phyloP scores from a whole-genome alignment of 2,888 invertebrate species.

The Gibbula magus region DNA sequence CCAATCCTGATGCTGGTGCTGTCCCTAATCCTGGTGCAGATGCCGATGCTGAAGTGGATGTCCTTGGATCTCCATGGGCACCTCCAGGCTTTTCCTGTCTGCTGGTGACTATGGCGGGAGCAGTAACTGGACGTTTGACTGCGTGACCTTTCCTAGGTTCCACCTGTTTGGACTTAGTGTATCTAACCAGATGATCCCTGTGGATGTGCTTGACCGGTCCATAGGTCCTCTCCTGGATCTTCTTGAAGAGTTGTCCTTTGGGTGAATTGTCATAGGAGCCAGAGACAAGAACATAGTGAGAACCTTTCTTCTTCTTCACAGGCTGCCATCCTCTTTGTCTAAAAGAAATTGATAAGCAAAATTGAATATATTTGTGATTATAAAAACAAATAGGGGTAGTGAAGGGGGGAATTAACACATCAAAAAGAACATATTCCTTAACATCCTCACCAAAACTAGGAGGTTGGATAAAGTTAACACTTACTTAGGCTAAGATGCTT shows the following conservation, averaged over 20 bases:
- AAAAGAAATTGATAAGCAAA: not conserved
- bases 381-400: no score
- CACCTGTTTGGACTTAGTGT: conserved; percentile 44
- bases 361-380: no score
- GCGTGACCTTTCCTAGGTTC: not conserved
- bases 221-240: conserved; percentile 46
- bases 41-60: not conserved
- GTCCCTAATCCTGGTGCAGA: not conserved
- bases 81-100: not conserved
- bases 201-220: conserved; percentile 48
- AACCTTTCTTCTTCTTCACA: conserved; percentile 50
- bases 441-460: no score
- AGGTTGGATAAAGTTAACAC: no score
- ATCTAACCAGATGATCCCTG: conserved; percentile 50
- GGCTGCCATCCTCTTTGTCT: conserved; percentile 66
- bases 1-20: not conserved
- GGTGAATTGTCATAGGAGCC: conserved; percentile 51
- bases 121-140: conserved; percentile 48
- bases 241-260: conserved; percentile 49
- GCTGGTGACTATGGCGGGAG: conserved; percentile 41
- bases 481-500: no score
- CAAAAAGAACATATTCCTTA: no score
- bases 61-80: not conserved
- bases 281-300: conserved; percentile 57
- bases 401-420: no score